A percentile compares a stretch with the other conserved stretches of the same genome.
phyloP scores from a whole-genome alignment of 2,797 vertebrate genomes.

The Monodelphis domestica region DNA sequence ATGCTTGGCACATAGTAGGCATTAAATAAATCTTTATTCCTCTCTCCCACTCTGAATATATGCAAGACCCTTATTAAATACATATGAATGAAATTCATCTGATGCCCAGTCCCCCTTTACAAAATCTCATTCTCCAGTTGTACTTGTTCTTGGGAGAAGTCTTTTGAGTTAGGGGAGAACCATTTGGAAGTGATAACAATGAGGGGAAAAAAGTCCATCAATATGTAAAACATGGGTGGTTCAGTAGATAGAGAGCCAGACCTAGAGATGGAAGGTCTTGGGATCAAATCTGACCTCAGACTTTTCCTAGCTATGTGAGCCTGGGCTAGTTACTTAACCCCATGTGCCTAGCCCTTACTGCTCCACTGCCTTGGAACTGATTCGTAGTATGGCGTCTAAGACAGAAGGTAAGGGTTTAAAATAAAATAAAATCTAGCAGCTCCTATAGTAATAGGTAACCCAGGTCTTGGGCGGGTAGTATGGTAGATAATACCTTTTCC shows the following conservation, averaged over 20 bases:
- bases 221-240: no score
- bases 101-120: not conserved
- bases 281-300: no score
- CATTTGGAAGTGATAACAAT: not conserved
- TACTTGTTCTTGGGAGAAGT: not conserved
- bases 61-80: not conserved
- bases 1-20: not conserved
- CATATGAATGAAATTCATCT: not conserved
- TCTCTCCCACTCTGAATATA: not conserved
- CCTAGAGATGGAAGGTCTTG: no score
- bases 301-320: no score
- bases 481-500: not conserved
- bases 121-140: not conserved
- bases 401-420: no score
- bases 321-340: no score
- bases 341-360: no score
- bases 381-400: no score
- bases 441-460: no score
- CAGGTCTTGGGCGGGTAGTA: not conserved
- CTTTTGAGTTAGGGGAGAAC: not conserved
- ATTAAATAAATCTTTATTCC: not conserved
- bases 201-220: not conserved
- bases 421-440: not conserved
- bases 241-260: no score
- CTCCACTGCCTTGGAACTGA: no score